Evolutionary conservation across 2,888 invertebrate genomes (phyloP).

Genomic region (Peribatodes rhomboidaria): DNA sequence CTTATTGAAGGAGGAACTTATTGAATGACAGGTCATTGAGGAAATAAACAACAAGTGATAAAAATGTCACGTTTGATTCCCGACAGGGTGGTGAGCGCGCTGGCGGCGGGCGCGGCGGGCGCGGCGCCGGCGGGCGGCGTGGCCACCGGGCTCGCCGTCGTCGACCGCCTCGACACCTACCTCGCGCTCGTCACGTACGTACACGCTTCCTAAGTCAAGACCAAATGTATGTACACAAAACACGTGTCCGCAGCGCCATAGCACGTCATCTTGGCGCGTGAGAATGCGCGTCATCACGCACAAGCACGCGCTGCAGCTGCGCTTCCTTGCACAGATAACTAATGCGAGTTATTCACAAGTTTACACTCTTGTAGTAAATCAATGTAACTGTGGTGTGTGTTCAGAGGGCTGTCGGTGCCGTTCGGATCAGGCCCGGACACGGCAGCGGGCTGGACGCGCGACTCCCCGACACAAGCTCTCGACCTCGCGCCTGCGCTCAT

Average conservation of each 20-base stretch:
- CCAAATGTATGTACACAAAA: no score
- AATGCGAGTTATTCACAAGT: no score
- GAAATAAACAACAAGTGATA: no score
- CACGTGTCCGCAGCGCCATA: background rate
- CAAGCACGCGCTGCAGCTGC: no score
- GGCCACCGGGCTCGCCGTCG: slow-evolving; percentile 88
- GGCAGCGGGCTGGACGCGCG: slow-evolving; percentile 61
- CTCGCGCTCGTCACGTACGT: slow-evolving; percentile 89
- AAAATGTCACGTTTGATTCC: no score
- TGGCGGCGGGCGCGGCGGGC: slow-evolving; percentile 57
- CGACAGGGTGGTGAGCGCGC: slow-evolving; percentile 57
- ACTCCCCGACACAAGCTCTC: slow-evolving; percentile 59
- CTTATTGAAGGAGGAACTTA: no score
- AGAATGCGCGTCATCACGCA: background rate
- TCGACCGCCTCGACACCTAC: slow-evolving; percentile 89
- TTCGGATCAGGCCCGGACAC: slow-evolving; percentile 63
- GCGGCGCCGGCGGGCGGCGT: slow-evolving; percentile 49
- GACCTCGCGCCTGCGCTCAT: slow-evolving; percentile 77
- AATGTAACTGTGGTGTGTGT: slow-evolving; percentile 4
- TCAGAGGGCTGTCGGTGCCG: slow-evolving; percentile 67
- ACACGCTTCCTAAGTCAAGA: no score
- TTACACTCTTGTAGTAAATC: no score
- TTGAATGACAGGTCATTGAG: no score
- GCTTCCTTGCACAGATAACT: no score
- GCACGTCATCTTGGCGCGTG: no score